Base-by-base conservation (phyloP, 1,140 invertebrate genomes). In the Pentalonia nigronervosa region DNA sequence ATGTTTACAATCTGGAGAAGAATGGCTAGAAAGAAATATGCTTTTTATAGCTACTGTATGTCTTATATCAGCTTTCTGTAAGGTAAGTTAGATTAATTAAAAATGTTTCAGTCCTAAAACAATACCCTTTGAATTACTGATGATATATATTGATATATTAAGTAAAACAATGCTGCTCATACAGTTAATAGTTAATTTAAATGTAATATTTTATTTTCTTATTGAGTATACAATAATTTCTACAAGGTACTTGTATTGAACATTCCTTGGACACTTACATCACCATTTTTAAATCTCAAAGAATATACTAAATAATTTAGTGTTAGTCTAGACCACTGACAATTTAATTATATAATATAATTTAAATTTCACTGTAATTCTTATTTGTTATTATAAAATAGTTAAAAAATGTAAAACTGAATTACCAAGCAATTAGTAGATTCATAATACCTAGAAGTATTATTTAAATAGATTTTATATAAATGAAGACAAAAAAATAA, bases 1-100 rank as follows among this genome's bases (percentile, higher is more conserved):
- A 94, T 99, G 99, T 96, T 96, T 99, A 94, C 97, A 98, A 95
- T 97, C 98, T 81, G 98, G 97, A 34, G 98, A 99, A 95, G 98
- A 98, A 95, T 99, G 98, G 98, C 97, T 99, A 94, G 98, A 99
- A 95, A 96, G 97, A 95, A 99, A 99, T 96, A 96, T 99, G 94
- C 97, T 99, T 95, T 96, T 97, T 95, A 98, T 99, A 95, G 98
- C 98, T 34, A 97, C 97, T 91, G 97, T 97, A 94, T 97, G 97
- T 94, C 97, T 99, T 95, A 96, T 97, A 95, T 96, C 97, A 94
- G 97, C 98, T 95, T 98, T 99, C 96, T 96, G 98, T 95, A 98
- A 99, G 98, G 99, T 99, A 96, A 96, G 96, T 95, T 94, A 47
- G 30, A 83, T 91, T n/a, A n/a, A 67, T 60, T 34, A 30, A 41